phyloP scores from a whole-genome alignment of 1,140 invertebrate genomes.

The silkworm (Bombyx mori) region DNA sequence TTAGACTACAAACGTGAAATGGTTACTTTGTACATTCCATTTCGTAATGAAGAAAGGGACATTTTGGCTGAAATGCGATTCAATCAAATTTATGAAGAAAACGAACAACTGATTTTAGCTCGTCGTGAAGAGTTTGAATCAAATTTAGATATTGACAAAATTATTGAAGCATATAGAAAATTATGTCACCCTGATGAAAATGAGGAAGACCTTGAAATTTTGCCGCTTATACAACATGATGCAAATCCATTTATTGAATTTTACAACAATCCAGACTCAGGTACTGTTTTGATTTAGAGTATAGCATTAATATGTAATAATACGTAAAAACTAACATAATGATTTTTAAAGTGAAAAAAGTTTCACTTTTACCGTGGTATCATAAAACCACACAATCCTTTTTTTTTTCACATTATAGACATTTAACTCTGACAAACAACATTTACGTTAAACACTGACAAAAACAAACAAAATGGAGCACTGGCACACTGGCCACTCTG shows the following conservation, averaged over 20 bases:
- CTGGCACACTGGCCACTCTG: no score
- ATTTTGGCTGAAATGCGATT: constrained; percentile 5
- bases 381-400: no score
- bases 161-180: constrained; percentile 6
- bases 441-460: no score
- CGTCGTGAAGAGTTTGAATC: constrained; percentile 6
- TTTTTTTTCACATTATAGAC: no score
- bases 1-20: constrained; percentile 8
- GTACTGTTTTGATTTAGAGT: background rate
- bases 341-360: no score
- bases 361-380: no score
- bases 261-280: constrained; percentile 3
- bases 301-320: background rate
- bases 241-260: constrained; percentile 2
- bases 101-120: constrained; percentile 7
- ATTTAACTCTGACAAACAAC: no score
- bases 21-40: constrained; percentile 9
- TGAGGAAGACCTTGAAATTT: constrained; percentile 7
- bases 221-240: background rate
- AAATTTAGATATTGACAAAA: constrained; percentile 9
- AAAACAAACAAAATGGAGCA: no score
- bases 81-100: constrained; percentile 5
- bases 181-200: constrained; percentile 6
- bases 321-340: no score
- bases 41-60: constrained; percentile 10